Evolutionary conservation across 2,797 vertebrate species (phyloP), one percentile per base, ranked within the genome.

Genomic region (Rhinella marina): DNA sequence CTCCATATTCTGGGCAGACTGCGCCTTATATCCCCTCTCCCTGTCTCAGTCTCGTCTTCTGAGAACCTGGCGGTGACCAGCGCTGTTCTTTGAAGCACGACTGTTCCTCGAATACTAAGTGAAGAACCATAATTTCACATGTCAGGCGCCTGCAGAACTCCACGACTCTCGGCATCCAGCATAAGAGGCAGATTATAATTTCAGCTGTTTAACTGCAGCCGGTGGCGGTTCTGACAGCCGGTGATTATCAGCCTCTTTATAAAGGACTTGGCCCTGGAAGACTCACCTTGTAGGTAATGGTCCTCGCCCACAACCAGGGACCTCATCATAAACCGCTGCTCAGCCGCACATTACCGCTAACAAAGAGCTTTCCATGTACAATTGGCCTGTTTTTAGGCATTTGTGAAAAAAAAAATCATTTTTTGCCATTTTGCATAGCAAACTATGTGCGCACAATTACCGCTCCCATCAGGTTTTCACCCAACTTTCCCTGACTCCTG

Each of bases 91-190:
- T 81, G 85, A 57, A 81, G n/a, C 76, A 27, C 59, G 77, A 78
- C 27, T 70, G 19, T 86, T 83, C 81, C 73, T 87, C 73, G 61
- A 87, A 68, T 83, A n/a, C 86, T 9, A 61, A 32, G 19, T 61
- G 59, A 75, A 87, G 57, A 52, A 50, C 80, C n/a, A 2, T 87
- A 62, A 83, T 82, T 87, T 50, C 12, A 57, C 72, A n/a, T 7
- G 10, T 87, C 59, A 81, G 59, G 25, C 76, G n/a, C 3, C 77
- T 57, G 21, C 52, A 81, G 21, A 79, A 86, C 72, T 1, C 41
- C 62, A 0, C 21, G 8, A 17, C 23, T 52, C 80, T 41, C 80
- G 7, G 70, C 68, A 78, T 68, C 27, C 73, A 48, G 48, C 4
- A 6, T 3, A 13, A 3, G 23, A 41, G 54, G 86, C 56, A 17